Base-by-base conservation (phyloP, 2,113 vertebrate genomes). In the Edolisoma coerulescens region DNA sequence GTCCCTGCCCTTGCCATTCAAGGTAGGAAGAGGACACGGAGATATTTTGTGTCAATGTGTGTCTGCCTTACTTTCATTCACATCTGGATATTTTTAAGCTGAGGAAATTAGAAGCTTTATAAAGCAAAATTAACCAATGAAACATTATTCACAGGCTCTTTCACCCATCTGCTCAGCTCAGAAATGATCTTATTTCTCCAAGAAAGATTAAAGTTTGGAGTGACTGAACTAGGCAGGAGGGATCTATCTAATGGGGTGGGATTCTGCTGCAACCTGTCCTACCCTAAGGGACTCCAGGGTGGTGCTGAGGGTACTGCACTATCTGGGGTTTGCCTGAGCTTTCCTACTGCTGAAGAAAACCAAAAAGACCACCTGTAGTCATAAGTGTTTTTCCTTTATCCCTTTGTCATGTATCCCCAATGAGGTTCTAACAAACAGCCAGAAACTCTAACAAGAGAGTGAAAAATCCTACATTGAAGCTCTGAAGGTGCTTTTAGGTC, bases 21-120 rank as follows among this genome's bases (percentile, higher is more conserved):
- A n/a, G 1, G 3, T 6, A 52, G 57, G 32, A 85, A 44, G 53
- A 68, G 13, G 16, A 63, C 7, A 0, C 0, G 0, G 23, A 74
- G 42, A 20, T 32, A 52, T 17, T 77, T 68, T 65, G 21, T 67
- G 16, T 13, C 30, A 52, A 85, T 3, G 7, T 50, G 7, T 44
- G 27, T 57, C 52, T 71, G 11, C 9, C 18, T 49, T 70, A 16
- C 8, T 42, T 73, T 90, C 3, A 1, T 83, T 90, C 37, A 39
- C 27, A 42, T 71, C 27, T 75, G 22, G 32, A 37, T 63, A 60
- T 61, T 77, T 65, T 6, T 5, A 33, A 78, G 84, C 3, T 35
- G 30, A 73, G 20, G 24, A 80, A 76, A 41, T 61, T 8, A 69
- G 65, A 87, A 85, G 11, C 3, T 86, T 71, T 80, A 35, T n/a